phyloP scores from a whole-genome alignment of 2,797 vertebrate species.

The Crenichthys baileyi region DNA sequence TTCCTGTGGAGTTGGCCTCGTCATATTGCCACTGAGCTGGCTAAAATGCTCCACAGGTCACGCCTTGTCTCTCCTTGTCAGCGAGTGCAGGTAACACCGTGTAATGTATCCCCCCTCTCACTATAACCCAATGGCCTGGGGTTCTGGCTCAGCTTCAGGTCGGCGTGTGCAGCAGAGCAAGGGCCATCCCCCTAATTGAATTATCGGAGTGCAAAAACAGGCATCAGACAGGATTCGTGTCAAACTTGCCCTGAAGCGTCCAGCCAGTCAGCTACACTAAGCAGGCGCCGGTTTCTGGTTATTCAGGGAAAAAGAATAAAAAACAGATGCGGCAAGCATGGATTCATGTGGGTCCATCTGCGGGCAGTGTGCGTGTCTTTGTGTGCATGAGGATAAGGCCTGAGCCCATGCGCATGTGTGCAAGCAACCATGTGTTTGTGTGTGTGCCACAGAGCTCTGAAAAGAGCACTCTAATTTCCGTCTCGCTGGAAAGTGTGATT shows the following conservation, averaged over 20 bases:
- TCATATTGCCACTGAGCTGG: conserved; percentile 53
- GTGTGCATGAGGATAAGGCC: conserved; percentile 22
- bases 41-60: conserved; percentile 63
- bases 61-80: conserved; percentile 71
- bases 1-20: conserved; percentile 29
- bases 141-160: conserved; percentile 72
- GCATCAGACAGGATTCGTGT: conserved; percentile 79
- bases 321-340: conserved; percentile 48
- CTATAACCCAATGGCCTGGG: conserved; percentile 63
- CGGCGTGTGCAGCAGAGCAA: conserved; percentile 59
- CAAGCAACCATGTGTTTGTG: conserved; percentile 29
- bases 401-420: conserved; percentile 19
- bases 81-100: conserved; percentile 69
- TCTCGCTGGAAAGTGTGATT: conserved; percentile 80
- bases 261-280: conserved; percentile 52
- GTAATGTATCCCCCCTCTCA: conserved; percentile 64
- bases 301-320: conserved; percentile 51
- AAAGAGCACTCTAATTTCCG: conserved; percentile 79
- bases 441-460: conserved; percentile 60
- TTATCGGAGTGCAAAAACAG: conserved; percentile 80
- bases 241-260: conserved; percentile 75
- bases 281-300: conserved; percentile 54
- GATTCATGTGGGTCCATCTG: conserved; percentile 44
- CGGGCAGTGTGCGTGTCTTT: conserved; percentile 29
- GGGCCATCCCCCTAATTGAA: conserved; percentile 79